Evolutionary conservation across 2,797 vertebrate species (phyloP).

Genomic region (Austrolebias charrua): DNA sequence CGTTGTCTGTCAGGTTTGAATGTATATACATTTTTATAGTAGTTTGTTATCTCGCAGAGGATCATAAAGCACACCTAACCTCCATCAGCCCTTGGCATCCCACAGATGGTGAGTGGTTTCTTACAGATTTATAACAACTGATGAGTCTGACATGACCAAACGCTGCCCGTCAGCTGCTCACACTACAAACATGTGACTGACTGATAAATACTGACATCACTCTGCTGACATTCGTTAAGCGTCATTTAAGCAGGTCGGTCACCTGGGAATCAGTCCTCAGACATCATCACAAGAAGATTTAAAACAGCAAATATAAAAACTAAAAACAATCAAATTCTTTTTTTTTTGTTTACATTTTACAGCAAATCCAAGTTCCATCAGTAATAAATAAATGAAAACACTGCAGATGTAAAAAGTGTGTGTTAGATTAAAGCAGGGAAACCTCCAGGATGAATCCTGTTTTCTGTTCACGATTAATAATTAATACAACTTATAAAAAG

Average conservation of each 20-base stretch:
- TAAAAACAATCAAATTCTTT: too few species aligned
- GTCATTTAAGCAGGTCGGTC: too few species aligned
- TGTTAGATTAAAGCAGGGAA: background rate
- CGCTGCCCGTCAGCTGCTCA: conserved; percentile 7
- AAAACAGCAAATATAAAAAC: too few species aligned
- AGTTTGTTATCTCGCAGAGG: too few species aligned
- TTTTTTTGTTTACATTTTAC: too few species aligned
- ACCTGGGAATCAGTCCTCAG: too few species aligned
- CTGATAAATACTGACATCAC: conserved; percentile 10
- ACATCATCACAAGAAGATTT: too few species aligned
- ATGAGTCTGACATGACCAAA: background rate
- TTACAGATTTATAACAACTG: background rate
- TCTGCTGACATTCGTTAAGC: too few species aligned
- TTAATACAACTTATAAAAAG: conserved; percentile 54
- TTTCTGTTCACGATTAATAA: conserved; percentile 63
- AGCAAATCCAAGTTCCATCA: conserved; percentile 8
- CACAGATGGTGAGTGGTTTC: conserved; percentile 5
- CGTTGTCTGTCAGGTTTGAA: too few species aligned
- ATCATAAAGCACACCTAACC: too few species aligned
- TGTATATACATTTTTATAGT: too few species aligned
- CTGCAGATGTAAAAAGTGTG: conserved; percentile 3
- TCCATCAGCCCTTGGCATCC: too few species aligned
- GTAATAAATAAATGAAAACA: conserved; percentile 18
- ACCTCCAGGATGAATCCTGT: conserved; percentile 41
- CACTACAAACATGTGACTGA: conserved; percentile 2